Evolutionary conservation across 2,113 vertebrate species (phyloP).

Genomic region (Aix galericulata): DNA sequence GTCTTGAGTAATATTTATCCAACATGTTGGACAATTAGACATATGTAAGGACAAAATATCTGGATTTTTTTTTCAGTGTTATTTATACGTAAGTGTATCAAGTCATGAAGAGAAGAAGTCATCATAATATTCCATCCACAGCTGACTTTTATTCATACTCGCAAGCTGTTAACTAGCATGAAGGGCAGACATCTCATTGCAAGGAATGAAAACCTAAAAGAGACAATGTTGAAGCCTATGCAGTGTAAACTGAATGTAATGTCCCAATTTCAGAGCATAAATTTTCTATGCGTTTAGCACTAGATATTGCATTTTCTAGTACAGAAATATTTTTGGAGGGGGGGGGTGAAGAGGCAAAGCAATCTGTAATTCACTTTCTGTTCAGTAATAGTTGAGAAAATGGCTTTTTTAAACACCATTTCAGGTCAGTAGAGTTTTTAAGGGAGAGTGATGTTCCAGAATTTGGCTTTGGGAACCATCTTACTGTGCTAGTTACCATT

Average conservation of each 20-base stretch:
- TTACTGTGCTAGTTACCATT: neutral
- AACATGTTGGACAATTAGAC: conserved; percentile 54
- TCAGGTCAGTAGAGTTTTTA: neutral
- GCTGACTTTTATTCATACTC: conserved; percentile 53
- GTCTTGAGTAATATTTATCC: conserved; percentile 55
- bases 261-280: neutral
- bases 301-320: neutral
- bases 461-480: neutral
- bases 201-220: conserved; percentile 7
- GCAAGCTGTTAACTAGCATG: conserved; percentile 5
- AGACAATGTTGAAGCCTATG: neutral
- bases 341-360: neutral
- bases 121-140: conserved; percentile 46
- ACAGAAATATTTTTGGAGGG: neutral
- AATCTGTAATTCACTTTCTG: neutral
- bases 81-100: conserved; percentile 48
- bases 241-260: neutral
- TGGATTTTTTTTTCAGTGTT: conserved; percentile 29
- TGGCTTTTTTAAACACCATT: neutral
- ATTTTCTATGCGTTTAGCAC: conserved; percentile 1
- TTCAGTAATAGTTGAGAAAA: neutral
- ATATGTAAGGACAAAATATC: conserved; percentile 55
- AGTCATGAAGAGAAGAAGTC: conserved; percentile 33
- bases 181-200: conserved; percentile 14
- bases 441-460: neutral